Conservation (phyloP, 2,888 invertebrate genomes). For the Trichopoda pennipes region DNA sequence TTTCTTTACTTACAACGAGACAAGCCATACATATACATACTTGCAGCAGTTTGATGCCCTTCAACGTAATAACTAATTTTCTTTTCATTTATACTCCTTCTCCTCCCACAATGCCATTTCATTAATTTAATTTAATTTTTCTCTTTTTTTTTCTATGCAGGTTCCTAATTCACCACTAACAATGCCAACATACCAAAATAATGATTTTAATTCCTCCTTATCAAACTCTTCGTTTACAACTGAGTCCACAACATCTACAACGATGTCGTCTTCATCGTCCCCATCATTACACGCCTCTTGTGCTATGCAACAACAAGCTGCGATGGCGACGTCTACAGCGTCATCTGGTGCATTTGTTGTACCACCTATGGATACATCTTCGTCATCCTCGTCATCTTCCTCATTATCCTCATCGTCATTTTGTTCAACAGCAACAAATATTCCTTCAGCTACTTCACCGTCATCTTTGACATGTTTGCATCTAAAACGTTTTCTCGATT, state of each 20-base stretch:
- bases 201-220: conserved; percentile 70
- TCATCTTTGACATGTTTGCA: conserved; percentile 77
- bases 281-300: conserved; percentile 56
- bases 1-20: not conserved
- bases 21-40: conserved; percentile 6
- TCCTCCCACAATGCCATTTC: conserved; percentile 31
- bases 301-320: conserved; percentile 53
- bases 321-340: conserved; percentile 51
- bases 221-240: conserved; percentile 39
- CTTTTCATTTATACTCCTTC: conserved; percentile 42
- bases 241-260: conserved; percentile 52
- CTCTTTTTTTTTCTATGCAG: conserved; percentile 72
- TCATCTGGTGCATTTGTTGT: conserved; percentile 63
- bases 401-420: conserved; percentile 38
- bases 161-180: conserved; percentile 80
- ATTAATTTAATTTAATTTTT: conserved; percentile 45
- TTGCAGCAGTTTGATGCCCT: not conserved
- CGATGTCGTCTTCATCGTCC: conserved; percentile 57
- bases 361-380: conserved; percentile 56
- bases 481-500: conserved; percentile 78
- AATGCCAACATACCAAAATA: conserved; percentile 75
- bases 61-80: conserved; percentile 61
- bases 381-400: conserved; percentile 43
- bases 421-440: conserved; percentile 48
- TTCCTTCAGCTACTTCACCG: conserved; percentile 65